Base-by-base conservation (phyloP, 2,797 vertebrate species). In the Phyllotis vaccarum region DNA sequence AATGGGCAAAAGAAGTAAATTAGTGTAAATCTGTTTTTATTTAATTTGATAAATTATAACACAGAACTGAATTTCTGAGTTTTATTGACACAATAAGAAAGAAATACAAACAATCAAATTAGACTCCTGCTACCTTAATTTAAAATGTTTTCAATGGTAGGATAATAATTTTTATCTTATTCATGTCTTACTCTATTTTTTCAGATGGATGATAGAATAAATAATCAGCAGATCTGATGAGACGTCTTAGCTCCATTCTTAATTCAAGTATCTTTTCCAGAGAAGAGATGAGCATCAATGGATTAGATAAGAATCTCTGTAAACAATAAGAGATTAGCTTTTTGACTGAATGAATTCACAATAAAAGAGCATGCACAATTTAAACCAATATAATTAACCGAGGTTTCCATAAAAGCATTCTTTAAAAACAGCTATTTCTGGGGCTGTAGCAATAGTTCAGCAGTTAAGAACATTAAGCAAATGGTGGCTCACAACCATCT, bases 81-180 rank as follows among this genome's bases (percentile, higher is more conserved):
- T 90, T 43, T 66, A 60, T 87, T 92, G 31, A 85, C 85, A n/a
- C 66, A 46, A 93, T 91, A 14, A 89, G 29, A 83, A 95, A 93
- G 49, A 90, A 89, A 87, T 88, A 27, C 52, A 46, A 62, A 11
- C 80, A 64, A 34, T 85, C 24, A 96, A 31, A 34, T 14, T 37
- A 40, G 10, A 5, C 5, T 96, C 34, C 46, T 85, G 40, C 60
- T 94, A 56, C 56, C 17, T 79, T 54, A 79, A 89, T 95, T 81
- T 29, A 31, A 54, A n/a, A 72, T 60, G 43, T 16, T 79, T 94
- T 93, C 13, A 89, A 10, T 40, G 29, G 2, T 34, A 62, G 43
- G 76, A 79, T 46, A 91, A 7, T 78, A 86, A 91, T 86, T 93
- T 94, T 93, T n/a, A 72, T 89, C 52, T 6, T 88, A 70, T 56